These are phyloP conservation scores for Andrena trimmerana DNA, from an alignment of 2,888 invertebrate species.

Conservation along the genomic window DNA sequence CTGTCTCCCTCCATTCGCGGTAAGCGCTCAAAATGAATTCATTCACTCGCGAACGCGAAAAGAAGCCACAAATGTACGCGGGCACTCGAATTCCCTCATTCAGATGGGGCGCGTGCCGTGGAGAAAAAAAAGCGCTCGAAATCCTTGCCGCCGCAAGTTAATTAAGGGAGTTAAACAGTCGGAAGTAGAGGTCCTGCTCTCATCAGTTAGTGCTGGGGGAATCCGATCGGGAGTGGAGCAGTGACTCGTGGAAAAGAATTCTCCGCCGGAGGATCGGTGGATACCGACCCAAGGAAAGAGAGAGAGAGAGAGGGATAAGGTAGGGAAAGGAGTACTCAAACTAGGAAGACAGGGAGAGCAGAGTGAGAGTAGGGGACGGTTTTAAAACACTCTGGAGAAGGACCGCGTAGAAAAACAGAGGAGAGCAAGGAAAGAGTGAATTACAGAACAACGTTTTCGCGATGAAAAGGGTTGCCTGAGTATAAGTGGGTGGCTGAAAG, in stretches of 20 bases:
- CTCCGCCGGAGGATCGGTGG: conserved; percentile 37
- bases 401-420: conserved; percentile 28
- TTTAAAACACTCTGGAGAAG: conserved; percentile 34
- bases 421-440: conserved; percentile 67
- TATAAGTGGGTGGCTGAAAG: conserved; percentile 71
- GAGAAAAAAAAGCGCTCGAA: conserved; percentile 54
- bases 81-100: conserved; percentile 14
- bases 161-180: conserved; percentile 70
- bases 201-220: conserved; percentile 37
- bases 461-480: conserved; percentile 76
- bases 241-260: conserved; percentile 57
- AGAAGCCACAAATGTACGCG: background rate
- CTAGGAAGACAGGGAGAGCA: conserved; percentile 22
- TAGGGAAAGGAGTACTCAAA: conserved; percentile 15
- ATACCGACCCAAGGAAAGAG: conserved; percentile 18
- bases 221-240: conserved; percentile 57
- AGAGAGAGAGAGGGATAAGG: conserved; percentile 37
- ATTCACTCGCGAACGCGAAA: background rate
- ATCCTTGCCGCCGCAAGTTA: conserved; percentile 54
- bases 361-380: conserved; percentile 16
- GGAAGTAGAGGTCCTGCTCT: conserved; percentile 59
- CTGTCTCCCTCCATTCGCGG: background rate
- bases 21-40: background rate
- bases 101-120: conserved; percentile 59
- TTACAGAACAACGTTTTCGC: conserved; percentile 78